phyloP scores from a whole-genome alignment of 2,113 vertebrate species.

The Chloropsis hardwickii region DNA sequence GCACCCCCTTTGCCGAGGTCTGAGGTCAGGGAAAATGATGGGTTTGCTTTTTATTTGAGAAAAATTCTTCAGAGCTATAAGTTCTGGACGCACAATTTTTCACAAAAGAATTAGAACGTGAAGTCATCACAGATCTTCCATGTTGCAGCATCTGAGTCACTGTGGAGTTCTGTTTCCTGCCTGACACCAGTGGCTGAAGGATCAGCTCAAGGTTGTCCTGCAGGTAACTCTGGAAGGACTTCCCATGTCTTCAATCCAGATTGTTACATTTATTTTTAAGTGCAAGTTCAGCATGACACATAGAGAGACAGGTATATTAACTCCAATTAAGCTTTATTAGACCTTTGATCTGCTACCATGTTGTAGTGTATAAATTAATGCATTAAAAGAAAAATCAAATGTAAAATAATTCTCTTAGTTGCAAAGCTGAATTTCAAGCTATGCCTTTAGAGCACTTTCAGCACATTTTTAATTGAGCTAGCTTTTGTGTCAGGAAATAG shows the following conservation, averaged over 20 bases:
- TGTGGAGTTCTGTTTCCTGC: neutral
- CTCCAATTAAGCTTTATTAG: slow-evolving; percentile 12
- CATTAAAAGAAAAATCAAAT: slow-evolving; percentile 3
- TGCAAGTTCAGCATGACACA: neutral
- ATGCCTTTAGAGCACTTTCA: neutral
- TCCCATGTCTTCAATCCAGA: neutral
- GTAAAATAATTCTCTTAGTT: slow-evolving; percentile 21
- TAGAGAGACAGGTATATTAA: neutral
- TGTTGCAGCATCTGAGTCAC: rapidly evolving
- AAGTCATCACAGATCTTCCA: neutral
- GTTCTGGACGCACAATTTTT: neutral
- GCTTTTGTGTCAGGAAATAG: neutral
- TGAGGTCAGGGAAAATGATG: neutral
- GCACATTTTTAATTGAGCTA: neutral
- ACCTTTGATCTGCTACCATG: slow-evolving; percentile 26
- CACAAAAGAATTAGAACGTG: neutral
- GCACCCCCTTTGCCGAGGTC: neutral
- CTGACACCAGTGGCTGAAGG: neutral
- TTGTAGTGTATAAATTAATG: neutral
- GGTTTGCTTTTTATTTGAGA: neutral
- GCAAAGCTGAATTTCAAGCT: slow-evolving; percentile 10
- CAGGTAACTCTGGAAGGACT: neutral
- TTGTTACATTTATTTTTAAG: neutral
- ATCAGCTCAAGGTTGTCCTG: neutral
- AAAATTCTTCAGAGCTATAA: neutral